phyloP scores from a whole-genome alignment of 2,888 invertebrate species.

The Anaspis maculata region DNA sequence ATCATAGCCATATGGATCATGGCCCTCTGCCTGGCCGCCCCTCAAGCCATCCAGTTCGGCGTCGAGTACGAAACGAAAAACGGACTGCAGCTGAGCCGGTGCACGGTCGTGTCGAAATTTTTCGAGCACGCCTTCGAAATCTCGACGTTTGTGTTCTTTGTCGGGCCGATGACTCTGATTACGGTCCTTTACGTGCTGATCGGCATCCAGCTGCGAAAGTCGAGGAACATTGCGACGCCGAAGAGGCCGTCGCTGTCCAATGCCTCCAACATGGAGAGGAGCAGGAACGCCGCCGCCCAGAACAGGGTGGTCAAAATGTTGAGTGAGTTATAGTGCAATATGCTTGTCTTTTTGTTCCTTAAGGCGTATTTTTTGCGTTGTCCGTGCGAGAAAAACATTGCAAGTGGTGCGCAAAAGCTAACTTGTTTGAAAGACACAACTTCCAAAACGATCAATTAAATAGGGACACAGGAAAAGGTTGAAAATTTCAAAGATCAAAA shows the following conservation, averaged over 20 bases:
- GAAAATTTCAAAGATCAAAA: too few relatives aligned
- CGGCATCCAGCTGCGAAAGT: conserved; percentile 61
- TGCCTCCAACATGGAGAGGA: conserved; percentile 8
- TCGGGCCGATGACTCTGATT: conserved; percentile 79
- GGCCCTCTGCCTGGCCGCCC: conserved; percentile 63
- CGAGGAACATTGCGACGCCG: conserved; percentile 45
- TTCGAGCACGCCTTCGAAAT: conserved; percentile 67
- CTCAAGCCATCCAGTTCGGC: conserved; percentile 51
- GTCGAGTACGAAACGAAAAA: conserved; percentile 16
- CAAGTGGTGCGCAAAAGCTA: too few relatives aligned
- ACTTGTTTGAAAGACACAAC: too few relatives aligned
- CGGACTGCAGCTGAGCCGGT: conserved; percentile 21
- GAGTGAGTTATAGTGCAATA: conserved; percentile 51
- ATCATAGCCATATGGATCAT: conserved; percentile 74
- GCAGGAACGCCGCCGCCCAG: conserved; percentile 31
- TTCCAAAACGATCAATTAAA: too few relatives aligned
- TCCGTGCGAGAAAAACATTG: too few relatives aligned
- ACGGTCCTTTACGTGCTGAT: conserved; percentile 72
- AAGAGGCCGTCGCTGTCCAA: conserved; percentile 33
- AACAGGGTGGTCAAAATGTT: conserved; percentile 71
- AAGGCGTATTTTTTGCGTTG: too few relatives aligned
- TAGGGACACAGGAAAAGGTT: too few relatives aligned
- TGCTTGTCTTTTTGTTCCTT: too few relatives aligned
- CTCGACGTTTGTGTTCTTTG: conserved; percentile 75
- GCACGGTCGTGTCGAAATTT: conserved; percentile 43